These are phyloP conservation scores for Hydrochoerus hydrochaeris DNA, from an alignment of 2,113 vertebrate genomes.

Conservation along the genomic window DNA sequence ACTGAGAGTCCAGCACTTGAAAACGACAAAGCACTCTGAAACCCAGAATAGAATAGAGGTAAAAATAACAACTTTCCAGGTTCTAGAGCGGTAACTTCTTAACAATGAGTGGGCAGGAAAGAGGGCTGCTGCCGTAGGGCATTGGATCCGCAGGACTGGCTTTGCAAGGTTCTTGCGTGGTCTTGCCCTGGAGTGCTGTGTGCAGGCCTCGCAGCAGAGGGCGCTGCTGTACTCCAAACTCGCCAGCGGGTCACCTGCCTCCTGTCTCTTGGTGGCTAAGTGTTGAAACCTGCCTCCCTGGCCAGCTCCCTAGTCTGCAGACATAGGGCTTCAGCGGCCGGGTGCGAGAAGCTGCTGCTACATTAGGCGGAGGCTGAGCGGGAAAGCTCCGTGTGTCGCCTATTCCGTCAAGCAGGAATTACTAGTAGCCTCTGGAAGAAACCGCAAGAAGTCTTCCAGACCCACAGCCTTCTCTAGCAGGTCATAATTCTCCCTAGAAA, in stretches of 20 bases:
- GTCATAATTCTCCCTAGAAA: background rate
- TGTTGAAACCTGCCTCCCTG: background rate
- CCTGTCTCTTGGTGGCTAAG: background rate
- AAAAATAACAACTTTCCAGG: background rate
- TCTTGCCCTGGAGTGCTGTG: background rate
- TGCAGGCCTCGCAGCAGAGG: slow-evolving; percentile 75
- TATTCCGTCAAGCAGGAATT: background rate
- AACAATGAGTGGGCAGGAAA: background rate
- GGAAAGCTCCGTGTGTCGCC: background rate
- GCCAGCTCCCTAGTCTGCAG: background rate
- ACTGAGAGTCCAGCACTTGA: background rate
- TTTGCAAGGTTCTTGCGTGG: background rate
- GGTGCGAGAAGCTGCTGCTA: background rate
- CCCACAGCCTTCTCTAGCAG: background rate
- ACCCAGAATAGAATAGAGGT: background rate
- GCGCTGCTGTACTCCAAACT: slow-evolving; percentile 67
- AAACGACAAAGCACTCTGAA: background rate
- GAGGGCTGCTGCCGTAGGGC: background rate
- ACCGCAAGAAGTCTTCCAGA: background rate
- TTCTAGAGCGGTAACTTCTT: slow-evolving; percentile 35
- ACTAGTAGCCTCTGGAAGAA: background rate
- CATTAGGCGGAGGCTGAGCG: background rate
- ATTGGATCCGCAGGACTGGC: background rate
- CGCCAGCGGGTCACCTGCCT: background rate
- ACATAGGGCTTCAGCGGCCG: background rate